Conservation (phyloP, 2,113 vertebrate genomes). For the Meles meles region DNA sequence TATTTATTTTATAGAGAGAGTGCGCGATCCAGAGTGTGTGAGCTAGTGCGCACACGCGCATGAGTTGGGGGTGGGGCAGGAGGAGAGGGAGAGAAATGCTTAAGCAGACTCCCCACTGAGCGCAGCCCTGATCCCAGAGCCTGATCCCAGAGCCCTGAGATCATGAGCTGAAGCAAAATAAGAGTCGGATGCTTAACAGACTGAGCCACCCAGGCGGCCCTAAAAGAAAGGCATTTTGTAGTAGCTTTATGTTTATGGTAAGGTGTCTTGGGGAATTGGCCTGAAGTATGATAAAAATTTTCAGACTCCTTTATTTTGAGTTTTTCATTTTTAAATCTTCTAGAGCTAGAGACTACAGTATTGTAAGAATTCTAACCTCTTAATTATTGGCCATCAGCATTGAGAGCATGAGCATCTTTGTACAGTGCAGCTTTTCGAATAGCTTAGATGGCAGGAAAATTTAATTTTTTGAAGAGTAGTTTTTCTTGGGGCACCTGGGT, state of each 20-base stretch:
- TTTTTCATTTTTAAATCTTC: slow-evolving; percentile 11
- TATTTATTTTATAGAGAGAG: neutral
- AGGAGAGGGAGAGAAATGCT: neutral
- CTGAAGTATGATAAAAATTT: neutral
- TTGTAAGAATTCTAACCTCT: neutral
- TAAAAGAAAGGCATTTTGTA: neutral
- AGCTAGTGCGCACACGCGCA: too few species aligned
- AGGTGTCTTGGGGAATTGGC: neutral
- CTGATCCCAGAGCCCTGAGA: neutral
- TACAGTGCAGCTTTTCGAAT: too few species aligned
- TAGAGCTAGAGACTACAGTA: neutral
- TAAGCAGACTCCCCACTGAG: neutral
- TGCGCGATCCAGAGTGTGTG: too few species aligned
- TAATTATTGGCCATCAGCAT: neutral
- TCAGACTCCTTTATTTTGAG: slow-evolving; percentile 11
- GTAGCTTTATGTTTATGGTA: slow-evolving; percentile 1
- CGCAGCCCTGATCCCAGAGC: too few species aligned
- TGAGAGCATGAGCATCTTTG: neutral
- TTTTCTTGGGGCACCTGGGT: neutral
- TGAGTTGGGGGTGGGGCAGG: neutral
- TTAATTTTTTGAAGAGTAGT: neutral
- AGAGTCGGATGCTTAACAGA: neutral
- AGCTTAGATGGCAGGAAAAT: slow-evolving; percentile 5
- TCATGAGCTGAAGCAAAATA: neutral
- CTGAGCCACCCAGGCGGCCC: neutral